Evolutionary conservation across 64 coral and sea anemone genomes (phyloP).

Genomic region (Actinia tenebrosa): DNA sequence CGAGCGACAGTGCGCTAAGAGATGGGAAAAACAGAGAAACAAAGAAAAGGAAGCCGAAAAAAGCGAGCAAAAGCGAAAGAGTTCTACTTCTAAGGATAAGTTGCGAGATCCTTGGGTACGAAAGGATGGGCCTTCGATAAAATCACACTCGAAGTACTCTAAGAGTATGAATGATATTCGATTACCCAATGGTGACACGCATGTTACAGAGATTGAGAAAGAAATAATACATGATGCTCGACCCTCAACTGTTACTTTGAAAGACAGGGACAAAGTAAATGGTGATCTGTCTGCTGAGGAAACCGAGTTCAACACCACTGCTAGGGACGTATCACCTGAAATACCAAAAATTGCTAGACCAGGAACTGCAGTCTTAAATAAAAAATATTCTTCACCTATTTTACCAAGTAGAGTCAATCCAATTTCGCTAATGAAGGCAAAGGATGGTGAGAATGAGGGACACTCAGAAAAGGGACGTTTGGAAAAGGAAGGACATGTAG

Average conservation of each 20-base stretch:
- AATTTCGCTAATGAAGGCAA: slow-evolving; percentile 1
- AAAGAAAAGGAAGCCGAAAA: slow-evolving; percentile 54
- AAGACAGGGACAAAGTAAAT: not conserved
- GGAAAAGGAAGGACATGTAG: not conserved
- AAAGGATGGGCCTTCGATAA: slow-evolving; percentile 12
- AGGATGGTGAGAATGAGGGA: not conserved
- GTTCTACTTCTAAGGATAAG: not conserved
- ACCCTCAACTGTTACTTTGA: slow-evolving; percentile 34
- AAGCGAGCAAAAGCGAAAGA: slow-evolving; percentile 54
- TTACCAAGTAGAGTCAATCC: slow-evolving; percentile 15
- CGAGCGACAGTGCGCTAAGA: slow-evolving; percentile 82
- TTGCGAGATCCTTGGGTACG: slow-evolving; percentile 24
- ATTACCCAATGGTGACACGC: not conserved
- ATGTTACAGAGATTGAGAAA: slow-evolving; percentile 7
- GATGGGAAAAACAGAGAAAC: slow-evolving; percentile 59
- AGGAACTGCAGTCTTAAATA: slow-evolving; percentile 1
- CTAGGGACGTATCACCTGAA: not conserved
- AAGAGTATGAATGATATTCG: slow-evolving; percentile 55
- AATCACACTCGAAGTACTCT: slow-evolving; percentile 3
- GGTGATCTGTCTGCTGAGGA: not conserved
- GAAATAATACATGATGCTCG: slow-evolving; percentile 9
- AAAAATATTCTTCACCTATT: not conserved
- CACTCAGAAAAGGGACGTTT: not conserved
- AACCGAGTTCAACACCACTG: not conserved
- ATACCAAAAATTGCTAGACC: not conserved